Evolutionary conservation across 2,888 invertebrate genomes (phyloP).

Genomic region (Margaritifera margaritifera): DNA sequence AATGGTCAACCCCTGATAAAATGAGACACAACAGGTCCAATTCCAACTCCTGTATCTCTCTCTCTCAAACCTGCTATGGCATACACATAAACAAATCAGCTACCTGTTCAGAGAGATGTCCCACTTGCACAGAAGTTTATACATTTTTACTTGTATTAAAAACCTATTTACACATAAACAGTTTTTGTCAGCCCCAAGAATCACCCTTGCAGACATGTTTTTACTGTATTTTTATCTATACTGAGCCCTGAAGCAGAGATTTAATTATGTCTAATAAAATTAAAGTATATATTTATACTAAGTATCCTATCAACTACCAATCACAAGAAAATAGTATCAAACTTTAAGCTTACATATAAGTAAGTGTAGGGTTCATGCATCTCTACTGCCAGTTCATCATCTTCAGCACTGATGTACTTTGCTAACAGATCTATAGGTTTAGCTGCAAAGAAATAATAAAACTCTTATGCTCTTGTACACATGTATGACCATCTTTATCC

Average conservation of each 20-base stretch:
- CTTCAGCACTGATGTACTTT: slow-evolving; percentile 89
- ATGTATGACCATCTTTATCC: too few species aligned
- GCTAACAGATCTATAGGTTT: slow-evolving; percentile 98
- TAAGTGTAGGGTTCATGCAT: slow-evolving; percentile 99
- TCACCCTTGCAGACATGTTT: too few species aligned
- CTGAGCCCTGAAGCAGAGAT: too few species aligned
- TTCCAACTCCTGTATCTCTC: not conserved
- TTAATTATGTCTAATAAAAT: too few species aligned
- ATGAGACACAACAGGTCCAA: slow-evolving; percentile 1
- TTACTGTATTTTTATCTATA: too few species aligned
- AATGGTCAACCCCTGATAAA: slow-evolving; percentile 80
- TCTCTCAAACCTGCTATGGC: not conserved
- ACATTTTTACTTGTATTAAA: too few species aligned
- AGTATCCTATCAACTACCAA: too few species aligned
- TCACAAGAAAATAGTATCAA: not conserved
- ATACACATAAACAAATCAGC: not conserved
- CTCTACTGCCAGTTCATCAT: slow-evolving; percentile 92
- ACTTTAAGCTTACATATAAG: slow-evolving; percentile 80
- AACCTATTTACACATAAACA: too few species aligned
- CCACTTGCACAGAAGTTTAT: too few species aligned
- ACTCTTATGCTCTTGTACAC: not conserved
- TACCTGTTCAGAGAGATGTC: not conserved
- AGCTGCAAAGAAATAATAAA: slow-evolving; percentile 76
- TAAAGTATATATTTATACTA: too few species aligned
- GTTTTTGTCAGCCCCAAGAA: too few species aligned